Conservation (phyloP, 2,888 invertebrate genomes). For the Drosophila stalkeri region DNA sequence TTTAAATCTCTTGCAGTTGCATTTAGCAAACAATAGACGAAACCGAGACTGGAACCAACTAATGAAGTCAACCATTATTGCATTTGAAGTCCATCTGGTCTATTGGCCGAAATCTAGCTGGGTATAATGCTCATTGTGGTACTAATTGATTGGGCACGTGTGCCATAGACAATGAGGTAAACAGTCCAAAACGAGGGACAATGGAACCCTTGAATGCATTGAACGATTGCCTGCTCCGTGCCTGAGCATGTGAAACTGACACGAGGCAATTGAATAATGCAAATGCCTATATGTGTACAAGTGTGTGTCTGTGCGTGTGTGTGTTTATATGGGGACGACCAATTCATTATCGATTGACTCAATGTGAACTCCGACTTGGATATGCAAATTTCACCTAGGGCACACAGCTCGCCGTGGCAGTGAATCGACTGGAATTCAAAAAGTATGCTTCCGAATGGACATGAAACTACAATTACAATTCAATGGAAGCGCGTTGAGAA, state of each 20-base stretch:
- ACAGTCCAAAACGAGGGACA: slow-evolving; percentile 18
- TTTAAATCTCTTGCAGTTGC: not conserved
- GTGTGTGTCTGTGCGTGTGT: slow-evolving; percentile 4
- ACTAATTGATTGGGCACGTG: slow-evolving; percentile 44
- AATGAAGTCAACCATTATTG: not conserved
- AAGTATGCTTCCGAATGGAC: not conserved
- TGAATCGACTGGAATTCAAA: not conserved
- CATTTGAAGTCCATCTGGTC: not conserved
- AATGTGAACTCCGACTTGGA: slow-evolving; percentile 42
- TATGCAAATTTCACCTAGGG: slow-evolving; percentile 36
- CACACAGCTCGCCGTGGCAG: slow-evolving; percentile 5
- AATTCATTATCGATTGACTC: slow-evolving; percentile 70
- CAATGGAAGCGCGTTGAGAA: slow-evolving; percentile 28
- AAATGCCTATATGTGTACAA: slow-evolving; percentile 36
- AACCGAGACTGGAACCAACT: not conserved
- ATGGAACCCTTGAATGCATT: slow-evolving; percentile 37
- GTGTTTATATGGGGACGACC: slow-evolving; percentile 13
- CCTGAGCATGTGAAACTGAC: slow-evolving; percentile 48
- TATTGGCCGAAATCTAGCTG: slow-evolving; percentile 8
- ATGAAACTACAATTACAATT: slow-evolving; percentile 41
- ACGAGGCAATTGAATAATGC: slow-evolving; percentile 55
- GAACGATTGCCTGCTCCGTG: slow-evolving; percentile 30
- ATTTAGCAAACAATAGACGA: not conserved
- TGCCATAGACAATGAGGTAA: slow-evolving; percentile 21
- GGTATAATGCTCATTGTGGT: slow-evolving; percentile 6